phyloP scores from a whole-genome alignment of 2,113 vertebrate genomes.

The Tenrec ecaudatus region DNA sequence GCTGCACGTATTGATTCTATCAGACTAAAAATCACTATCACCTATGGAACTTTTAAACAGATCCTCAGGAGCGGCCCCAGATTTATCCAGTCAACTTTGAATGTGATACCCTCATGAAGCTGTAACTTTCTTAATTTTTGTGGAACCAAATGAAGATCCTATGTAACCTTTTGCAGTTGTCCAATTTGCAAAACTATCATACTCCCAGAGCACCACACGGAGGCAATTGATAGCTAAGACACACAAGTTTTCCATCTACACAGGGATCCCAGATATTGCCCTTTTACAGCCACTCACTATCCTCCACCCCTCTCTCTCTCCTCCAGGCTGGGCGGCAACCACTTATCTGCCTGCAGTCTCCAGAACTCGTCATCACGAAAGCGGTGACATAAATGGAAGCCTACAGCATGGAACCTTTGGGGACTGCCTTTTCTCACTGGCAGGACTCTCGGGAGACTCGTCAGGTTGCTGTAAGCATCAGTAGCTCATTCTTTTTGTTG shows the following conservation, averaged over 20 bases:
- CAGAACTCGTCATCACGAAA: slow-evolving; percentile 8
- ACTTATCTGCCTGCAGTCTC: neutral
- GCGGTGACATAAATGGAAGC: neutral
- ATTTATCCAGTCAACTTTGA: neutral
- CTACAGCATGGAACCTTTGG: neutral
- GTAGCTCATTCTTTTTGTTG: neutral
- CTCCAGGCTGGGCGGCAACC: neutral
- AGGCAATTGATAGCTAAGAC: neutral
- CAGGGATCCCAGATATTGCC: neutral
- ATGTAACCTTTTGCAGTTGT: neutral
- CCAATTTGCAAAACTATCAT: neutral
- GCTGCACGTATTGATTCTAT: neutral
- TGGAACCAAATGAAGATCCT: neutral
- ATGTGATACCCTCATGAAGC: neutral
- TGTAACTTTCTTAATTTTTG: neutral
- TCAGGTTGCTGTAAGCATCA: neutral
- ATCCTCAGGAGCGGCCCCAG: neutral
- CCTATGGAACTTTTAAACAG: neutral
- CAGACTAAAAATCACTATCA: neutral
- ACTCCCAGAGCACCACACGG: neutral
- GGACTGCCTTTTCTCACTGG: neutral
- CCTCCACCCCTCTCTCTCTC: neutral
- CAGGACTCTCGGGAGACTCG: neutral
- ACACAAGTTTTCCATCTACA: neutral
- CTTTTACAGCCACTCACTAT: neutral